These are phyloP conservation scores for Marmota monax DNA, from an alignment of 2,113 vertebrate species.

Conservation along the genomic window DNA sequence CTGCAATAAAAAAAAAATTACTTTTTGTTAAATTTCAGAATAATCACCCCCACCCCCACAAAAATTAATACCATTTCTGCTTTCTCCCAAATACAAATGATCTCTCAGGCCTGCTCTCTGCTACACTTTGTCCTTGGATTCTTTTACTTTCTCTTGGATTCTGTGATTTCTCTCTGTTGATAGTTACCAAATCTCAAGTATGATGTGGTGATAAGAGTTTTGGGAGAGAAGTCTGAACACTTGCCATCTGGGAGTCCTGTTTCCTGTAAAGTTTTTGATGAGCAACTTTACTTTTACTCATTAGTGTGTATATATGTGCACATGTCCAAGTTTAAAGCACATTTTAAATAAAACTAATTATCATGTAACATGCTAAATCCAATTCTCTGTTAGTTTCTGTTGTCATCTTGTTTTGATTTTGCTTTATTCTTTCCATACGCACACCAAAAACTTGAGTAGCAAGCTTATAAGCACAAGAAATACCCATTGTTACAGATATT, in stretches of 20 bases:
- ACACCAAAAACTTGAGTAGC: not conserved
- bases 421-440: not conserved
- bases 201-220: not conserved
- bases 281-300: not conserved
- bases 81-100: not conserved
- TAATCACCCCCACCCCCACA: accelerated
- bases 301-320: not conserved
- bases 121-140: not conserved
- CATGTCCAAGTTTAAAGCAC: not conserved
- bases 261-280: not conserved
- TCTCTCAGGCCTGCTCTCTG: not conserved
- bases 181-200: not conserved
- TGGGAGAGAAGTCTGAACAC: not conserved
- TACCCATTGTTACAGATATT: not conserved
- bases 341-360: not conserved
- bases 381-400: not conserved
- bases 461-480: not conserved
- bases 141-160: not conserved
- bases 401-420: not conserved
- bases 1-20: not conserved
- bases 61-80: not conserved
- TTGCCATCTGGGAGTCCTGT: not conserved
- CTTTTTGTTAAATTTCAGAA: slow-evolving; percentile 31
- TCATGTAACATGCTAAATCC: not conserved
- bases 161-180: not conserved